Evolutionary conservation across 2,797 vertebrate species (phyloP), one percentile per base, ranked within the genome.

Genomic region (Ibycter americanus): DNA sequence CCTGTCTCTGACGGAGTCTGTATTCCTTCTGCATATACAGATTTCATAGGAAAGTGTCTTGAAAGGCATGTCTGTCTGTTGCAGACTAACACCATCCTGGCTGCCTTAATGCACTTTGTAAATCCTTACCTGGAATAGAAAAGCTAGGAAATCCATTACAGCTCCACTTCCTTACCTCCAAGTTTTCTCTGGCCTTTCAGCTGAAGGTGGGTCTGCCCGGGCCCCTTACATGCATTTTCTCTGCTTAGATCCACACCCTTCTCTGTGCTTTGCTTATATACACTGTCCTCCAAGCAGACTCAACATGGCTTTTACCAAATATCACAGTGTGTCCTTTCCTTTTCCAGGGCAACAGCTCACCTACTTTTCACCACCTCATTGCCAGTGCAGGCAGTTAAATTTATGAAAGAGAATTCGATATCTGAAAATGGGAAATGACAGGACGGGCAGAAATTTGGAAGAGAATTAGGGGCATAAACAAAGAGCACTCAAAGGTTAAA

Each of bases 301-400:
- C 31, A 32, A 3, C 26, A 16, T 12, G 18, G 5, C 15, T 76
- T 88, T 71, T 32, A 25, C 25, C 19, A 25, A 21, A 4, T 84
- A 66, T 32, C 58, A 51, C 3, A 23, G 8, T 6, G 8, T 40
- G 31, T 44, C 25, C 22, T 85, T 68, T 34, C 40, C 8, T 47
- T 31, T 76, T 25, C 44, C 51, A 87, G n/a, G 44, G 9, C 42
- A 62, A 63, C 8, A 31, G 3, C 7, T 71, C 73, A 68, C 29
- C 0, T 0, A 19, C 18, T 34, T 86, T 79, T 81, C 81, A 18
- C 22, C 13, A 31, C 8, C 23, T 54, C 0, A 0, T 34, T 72
- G 20, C 40, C 40, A 31, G 36, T 9, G 25, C 15, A 79, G 85
- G 25, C 20, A 25, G n/a, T 6, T 59, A 73, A 56, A 65, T 7